Conservation (phyloP, 2,113 vertebrate genomes). For the Calidris pygmaea region DNA sequence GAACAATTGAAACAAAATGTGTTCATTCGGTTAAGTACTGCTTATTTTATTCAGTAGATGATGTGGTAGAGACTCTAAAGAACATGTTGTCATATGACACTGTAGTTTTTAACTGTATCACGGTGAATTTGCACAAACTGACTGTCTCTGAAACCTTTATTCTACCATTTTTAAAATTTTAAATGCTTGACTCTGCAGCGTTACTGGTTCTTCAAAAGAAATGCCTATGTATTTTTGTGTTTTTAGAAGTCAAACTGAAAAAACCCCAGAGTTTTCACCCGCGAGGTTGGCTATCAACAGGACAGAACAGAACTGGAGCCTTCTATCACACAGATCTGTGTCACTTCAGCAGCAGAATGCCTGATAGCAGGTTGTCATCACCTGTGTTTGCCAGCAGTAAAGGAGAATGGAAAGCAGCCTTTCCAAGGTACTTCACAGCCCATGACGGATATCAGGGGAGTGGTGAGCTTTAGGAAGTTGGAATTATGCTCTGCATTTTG, state of each 20-base stretch:
- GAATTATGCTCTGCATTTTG: background rate
- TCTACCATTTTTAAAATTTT: background rate
- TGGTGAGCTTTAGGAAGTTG: background rate
- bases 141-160: background rate
- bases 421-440: background rate
- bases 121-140: background rate
- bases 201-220: background rate
- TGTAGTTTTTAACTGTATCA: background rate
- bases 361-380: background rate
- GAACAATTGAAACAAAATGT: background rate
- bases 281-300: background rate
- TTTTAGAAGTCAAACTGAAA: background rate
- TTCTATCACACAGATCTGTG: background rate
- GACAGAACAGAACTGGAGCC: background rate
- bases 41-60: background rate
- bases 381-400: background rate
- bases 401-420: background rate
- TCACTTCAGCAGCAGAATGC: background rate
- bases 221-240: background rate
- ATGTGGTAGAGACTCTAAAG: background rate
- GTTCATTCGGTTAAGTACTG: background rate
- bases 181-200: background rate
- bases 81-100: background rate
- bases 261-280: background rate
- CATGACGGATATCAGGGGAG: background rate